phyloP scores from a whole-genome alignment of 2,797 vertebrate genomes.

The Propithecus perrieri region DNA sequence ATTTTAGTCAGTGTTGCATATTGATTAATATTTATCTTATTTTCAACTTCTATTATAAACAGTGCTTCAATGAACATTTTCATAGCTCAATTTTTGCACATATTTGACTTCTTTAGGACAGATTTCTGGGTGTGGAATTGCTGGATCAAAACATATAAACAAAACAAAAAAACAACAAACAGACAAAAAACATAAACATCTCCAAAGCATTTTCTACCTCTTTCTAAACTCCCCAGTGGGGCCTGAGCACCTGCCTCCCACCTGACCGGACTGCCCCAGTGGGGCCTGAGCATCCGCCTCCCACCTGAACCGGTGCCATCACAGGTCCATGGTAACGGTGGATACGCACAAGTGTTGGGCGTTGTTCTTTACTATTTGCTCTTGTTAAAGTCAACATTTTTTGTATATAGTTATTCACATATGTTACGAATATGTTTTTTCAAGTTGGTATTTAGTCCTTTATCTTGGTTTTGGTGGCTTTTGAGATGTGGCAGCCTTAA shows the following conservation, averaged over 20 bases:
- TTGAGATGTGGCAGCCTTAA: not conserved
- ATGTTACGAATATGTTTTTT: not conserved
- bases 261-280: too few relatives aligned
- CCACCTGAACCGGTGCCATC: not conserved
- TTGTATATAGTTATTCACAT: not conserved
- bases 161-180: too few relatives aligned
- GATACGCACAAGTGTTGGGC: not conserved
- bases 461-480: not conserved
- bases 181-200: not conserved
- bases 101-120: not conserved
- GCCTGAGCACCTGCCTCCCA: not conserved
- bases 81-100: not conserved
- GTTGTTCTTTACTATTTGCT: not conserved
- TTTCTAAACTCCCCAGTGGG: not conserved
- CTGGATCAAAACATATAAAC: not conserved
- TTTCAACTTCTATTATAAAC: not conserved
- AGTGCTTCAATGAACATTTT: accelerated
- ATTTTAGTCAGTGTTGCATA: not conserved
- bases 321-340: not conserved
- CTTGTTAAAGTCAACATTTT: not conserved
- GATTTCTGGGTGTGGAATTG: not conserved
- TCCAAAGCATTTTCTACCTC: not conserved
- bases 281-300: too few relatives aligned
- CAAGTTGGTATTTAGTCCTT: not conserved
- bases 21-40: not conserved